Evolutionary conservation across 2,797 vertebrate species (phyloP).

Genomic region (Podarcis lilfordi): DNA sequence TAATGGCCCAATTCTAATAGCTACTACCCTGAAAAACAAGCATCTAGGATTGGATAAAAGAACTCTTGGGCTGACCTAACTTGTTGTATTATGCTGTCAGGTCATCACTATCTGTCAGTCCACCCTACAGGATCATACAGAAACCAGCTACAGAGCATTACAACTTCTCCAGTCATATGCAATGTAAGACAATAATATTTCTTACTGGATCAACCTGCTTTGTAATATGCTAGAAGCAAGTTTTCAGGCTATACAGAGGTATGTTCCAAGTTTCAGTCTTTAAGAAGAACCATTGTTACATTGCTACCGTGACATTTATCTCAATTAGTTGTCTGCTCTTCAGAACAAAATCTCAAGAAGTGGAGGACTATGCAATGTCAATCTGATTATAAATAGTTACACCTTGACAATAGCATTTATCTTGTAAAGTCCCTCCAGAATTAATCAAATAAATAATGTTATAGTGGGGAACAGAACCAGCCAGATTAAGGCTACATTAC

Average conservation of each 20-base stretch:
- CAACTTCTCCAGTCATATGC: background rate
- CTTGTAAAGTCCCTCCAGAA: background rate
- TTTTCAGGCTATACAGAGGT: too few relatives aligned
- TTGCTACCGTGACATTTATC: background rate
- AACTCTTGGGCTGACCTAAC: background rate
- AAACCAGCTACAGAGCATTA: background rate
- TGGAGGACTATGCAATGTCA: background rate
- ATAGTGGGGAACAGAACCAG: background rate
- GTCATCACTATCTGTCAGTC: background rate
- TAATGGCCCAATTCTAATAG: conserved; percentile 6
- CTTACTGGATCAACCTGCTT: background rate
- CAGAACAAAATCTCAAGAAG: background rate
- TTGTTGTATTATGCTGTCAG: background rate
- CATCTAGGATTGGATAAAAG: background rate
- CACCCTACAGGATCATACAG: background rate
- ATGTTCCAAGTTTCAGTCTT: background rate
- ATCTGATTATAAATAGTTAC: background rate
- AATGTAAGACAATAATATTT: background rate
- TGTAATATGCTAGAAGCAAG: background rate
- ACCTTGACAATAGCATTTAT: background rate
- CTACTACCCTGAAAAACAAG: background rate
- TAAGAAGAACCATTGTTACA: too few relatives aligned
- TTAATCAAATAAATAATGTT: background rate
- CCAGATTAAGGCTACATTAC: background rate
- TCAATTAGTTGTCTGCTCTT: background rate